These are phyloP conservation scores for Theocolax elegans DNA, from an alignment of 1,140 invertebrate species.

Conservation along the genomic window DNA sequence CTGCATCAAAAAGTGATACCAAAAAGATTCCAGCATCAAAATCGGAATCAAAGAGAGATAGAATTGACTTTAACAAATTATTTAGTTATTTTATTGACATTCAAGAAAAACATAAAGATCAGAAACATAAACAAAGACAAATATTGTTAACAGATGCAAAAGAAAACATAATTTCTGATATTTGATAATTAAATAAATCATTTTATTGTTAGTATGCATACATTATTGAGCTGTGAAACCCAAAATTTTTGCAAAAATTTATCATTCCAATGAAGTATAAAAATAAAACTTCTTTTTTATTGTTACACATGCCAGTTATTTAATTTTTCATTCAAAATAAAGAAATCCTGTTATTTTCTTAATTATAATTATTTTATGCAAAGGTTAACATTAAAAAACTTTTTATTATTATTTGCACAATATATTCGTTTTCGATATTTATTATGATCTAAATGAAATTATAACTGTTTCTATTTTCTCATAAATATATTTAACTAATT, in stretches of 20 bases:
- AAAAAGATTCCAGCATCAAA: slow-evolving; percentile 13
- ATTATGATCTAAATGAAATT: too few species aligned
- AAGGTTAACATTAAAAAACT: too few species aligned
- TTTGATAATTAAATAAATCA: slow-evolving; percentile 28
- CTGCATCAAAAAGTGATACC: slow-evolving; percentile 26
- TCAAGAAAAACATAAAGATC: slow-evolving; percentile 74
- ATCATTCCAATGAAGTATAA: too few species aligned
- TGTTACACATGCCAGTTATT: too few species aligned
- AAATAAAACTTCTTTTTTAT: too few species aligned
- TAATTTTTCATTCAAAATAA: too few species aligned
- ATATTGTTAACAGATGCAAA: slow-evolving; percentile 45
- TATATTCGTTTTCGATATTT: too few species aligned
- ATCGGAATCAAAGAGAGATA: slow-evolving; percentile 51
- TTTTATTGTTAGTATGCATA: slow-evolving; percentile 26
- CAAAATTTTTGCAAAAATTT: slow-evolving; percentile 2
- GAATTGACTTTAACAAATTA: slow-evolving; percentile 74
- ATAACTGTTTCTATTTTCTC: too few species aligned
- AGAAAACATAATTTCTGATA: slow-evolving; percentile 7
- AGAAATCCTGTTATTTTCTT: too few species aligned
- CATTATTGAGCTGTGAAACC: background rate
- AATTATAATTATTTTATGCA: too few species aligned
- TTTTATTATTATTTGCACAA: too few species aligned
- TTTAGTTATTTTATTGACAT: slow-evolving; percentile 74
- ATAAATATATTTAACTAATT: too few species aligned
- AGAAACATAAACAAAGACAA: slow-evolving; percentile 67